Evolutionary conservation across 2,888 invertebrate species (phyloP).

Genomic region (Leistus spinibarbis): DNA sequence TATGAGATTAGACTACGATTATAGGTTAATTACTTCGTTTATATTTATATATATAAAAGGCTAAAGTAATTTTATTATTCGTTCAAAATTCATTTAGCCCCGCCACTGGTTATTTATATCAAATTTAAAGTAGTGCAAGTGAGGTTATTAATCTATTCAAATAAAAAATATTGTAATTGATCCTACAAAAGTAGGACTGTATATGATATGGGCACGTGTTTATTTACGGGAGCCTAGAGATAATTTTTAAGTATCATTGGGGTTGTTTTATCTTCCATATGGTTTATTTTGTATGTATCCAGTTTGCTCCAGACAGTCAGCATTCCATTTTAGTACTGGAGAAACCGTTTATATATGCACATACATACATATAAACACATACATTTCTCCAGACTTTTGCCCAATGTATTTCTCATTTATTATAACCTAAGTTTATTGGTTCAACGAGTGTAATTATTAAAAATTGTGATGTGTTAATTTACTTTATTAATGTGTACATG

Average conservation of each 20-base stretch:
- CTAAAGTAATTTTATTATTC: no score
- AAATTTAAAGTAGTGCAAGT: no score
- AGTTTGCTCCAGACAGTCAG: conserved; percentile 5
- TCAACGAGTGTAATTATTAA: not conserved
- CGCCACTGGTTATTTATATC: no score
- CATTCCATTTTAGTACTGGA: conserved; percentile 27
- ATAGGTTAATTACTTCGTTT: no score
- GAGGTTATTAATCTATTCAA: no score
- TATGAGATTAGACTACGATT: no score
- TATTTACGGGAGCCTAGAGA: not conserved
- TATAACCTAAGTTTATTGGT: not conserved
- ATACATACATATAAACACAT: not conserved
- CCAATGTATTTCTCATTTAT: not conserved
- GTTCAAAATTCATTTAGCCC: no score
- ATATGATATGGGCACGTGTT: no score
- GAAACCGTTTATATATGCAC: not conserved
- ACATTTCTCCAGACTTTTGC: not conserved
- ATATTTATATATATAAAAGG: no score
- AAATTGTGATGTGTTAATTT: conserved; percentile 2
- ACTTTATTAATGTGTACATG: not conserved
- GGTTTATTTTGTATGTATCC: not conserved
- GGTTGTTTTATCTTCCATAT: not conserved
- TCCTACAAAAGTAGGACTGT: no score
- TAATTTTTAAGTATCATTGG: not conserved
- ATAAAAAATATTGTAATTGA: no score